Conservation (phyloP, 2,797 vertebrate species). For the Poecile montanus region DNA sequence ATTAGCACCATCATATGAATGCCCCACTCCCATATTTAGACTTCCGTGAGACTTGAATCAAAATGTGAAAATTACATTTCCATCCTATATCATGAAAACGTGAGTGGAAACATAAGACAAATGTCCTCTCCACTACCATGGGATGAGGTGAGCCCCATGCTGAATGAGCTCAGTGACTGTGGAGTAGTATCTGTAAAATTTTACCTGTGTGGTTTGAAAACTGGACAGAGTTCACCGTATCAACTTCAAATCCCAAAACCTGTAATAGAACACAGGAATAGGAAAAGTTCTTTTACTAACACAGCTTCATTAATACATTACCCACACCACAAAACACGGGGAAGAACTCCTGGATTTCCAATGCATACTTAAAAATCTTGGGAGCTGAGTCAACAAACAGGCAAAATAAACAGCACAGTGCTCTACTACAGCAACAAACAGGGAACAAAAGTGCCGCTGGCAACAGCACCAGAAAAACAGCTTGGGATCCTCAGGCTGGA, state of each 20-base stretch:
- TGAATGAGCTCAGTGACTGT: background rate
- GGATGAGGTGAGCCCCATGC: background rate
- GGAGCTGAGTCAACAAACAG: background rate
- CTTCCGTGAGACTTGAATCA: background rate
- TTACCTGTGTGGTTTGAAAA: conserved; percentile 99
- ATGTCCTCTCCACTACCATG: background rate
- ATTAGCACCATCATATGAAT: background rate
- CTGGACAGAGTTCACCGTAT: conserved; percentile 96
- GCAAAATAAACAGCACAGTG: background rate
- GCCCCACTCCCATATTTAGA: background rate
- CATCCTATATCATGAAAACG: background rate
- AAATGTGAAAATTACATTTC: background rate
- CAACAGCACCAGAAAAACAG: background rate
- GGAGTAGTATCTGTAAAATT: background rate
- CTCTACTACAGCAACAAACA: background rate
- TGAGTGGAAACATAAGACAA: background rate
- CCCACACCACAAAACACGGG: background rate
- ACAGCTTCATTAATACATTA: background rate
- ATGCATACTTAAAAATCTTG: background rate
- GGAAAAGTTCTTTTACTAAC: background rate
- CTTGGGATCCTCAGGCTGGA: background rate
- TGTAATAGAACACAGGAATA: conserved; percentile 65
- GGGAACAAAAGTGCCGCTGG: background rate
- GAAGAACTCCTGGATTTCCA: background rate
- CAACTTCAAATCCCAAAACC: conserved; percentile 97